Conservation (phyloP, 2,113 vertebrate species). For the Bostrychus sinensis region DNA sequence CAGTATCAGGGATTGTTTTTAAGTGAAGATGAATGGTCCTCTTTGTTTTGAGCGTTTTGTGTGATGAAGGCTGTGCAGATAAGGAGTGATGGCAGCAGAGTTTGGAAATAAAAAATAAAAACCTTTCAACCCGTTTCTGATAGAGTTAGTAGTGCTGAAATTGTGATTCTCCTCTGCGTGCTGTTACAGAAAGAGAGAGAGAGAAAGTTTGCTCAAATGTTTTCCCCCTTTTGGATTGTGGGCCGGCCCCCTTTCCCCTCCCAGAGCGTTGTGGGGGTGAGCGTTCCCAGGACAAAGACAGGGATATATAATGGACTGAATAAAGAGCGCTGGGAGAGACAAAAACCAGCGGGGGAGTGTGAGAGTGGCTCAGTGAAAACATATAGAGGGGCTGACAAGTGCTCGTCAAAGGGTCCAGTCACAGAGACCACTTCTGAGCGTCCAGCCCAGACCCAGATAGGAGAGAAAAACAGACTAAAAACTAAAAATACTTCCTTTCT, state of each 20-base stretch:
- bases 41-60: conserved; percentile 21
- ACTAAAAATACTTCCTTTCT: conserved; percentile 32
- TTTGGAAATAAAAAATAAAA: conserved; percentile 53
- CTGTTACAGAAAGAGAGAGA: conserved; percentile 51
- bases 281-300: conserved; percentile 80
- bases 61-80: conserved; percentile 45
- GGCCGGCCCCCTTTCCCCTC: conserved; percentile 68
- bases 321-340: conserved; percentile 62
- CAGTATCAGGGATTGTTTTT: conserved; percentile 35
- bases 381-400: conserved; percentile 66
- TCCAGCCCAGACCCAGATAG: neutral
- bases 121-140: conserved; percentile 45
- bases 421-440: conserved; percentile 41
- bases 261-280: conserved; percentile 65
- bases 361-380: conserved; percentile 54
- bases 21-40: conserved; percentile 35
- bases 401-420: conserved; percentile 57
- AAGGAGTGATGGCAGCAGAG: conserved; percentile 16
- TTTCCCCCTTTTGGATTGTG: conserved; percentile 56
- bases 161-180: conserved; percentile 45
- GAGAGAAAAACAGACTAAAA: conserved; percentile 30
- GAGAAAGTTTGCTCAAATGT: conserved; percentile 69
- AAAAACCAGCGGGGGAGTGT: conserved; percentile 67
- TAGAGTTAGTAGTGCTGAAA: conserved; percentile 39
- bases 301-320: conserved; percentile 75